Evolutionary conservation across 2,113 vertebrate species (phyloP), one percentile per base, ranked within the genome.

Genomic region (Alosa alosa): DNA sequence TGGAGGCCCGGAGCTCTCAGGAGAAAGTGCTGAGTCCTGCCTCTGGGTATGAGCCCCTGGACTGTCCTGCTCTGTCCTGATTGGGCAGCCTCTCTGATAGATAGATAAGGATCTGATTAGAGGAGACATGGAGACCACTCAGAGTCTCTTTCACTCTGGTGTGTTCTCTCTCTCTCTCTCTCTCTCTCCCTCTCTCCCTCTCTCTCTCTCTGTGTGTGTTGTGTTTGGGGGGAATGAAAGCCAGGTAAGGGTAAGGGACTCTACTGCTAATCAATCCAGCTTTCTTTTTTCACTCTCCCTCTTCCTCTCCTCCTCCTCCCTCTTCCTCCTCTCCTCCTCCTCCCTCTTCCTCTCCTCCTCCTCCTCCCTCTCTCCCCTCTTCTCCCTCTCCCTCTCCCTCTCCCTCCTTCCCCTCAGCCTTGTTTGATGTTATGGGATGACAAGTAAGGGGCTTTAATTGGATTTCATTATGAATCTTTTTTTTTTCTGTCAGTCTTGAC

Each of bases 1-100:
- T 84, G 82, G 84, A 72, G 82, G 87, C 87, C 64, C 75, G 45
- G 31, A 72, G 87, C 84, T 64, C 83, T 88, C 87, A 88, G 85
- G 85, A 47, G 82, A 88, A 85, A 88, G 50, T 88, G 87, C 87
- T 86, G 84, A 88, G 81, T 84, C 20, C 52, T 17, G 2, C 41
- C 41, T 44, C 41, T 44, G 31, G 31, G 31, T 1, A 44, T 2
- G 4, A 44, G 41, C 41, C 41, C 41, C 47, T 49, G 47, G 47
- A 13, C 47, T 49, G 47, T 11, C 15, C 15, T 55, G 52, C 15
- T 1, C 52, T 3, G 15, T 17, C 52, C 52, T 55, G 52, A 1
- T 17, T 4, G 15, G 52, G 15, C 18, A 55, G 52, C 52, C 52
- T 55, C 52, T 18, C 17, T 55, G 52, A 55, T 55, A 15, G 52